phyloP scores from a whole-genome alignment of 2,797 vertebrate genomes.

The Macropodus opercularis region DNA sequence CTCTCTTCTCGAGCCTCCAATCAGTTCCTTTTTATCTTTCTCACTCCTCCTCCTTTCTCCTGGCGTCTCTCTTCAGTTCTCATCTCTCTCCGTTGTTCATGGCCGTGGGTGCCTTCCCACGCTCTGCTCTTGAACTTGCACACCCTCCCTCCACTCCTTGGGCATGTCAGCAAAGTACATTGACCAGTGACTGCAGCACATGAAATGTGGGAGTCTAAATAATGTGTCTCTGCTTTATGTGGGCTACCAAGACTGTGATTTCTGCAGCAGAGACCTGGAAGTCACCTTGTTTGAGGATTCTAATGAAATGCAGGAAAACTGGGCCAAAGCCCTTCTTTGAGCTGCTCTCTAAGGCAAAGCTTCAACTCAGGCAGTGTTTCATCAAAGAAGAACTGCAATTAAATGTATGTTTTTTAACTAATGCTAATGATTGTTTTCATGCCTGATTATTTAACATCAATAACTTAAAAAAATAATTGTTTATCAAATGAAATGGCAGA shows the following conservation, averaged over 20 bases:
- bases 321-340: slow-evolving; percentile 31
- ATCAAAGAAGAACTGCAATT: slow-evolving; percentile 13
- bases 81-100: slow-evolving; percentile 50
- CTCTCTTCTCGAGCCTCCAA: slow-evolving; percentile 55
- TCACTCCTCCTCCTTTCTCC: slow-evolving; percentile 42
- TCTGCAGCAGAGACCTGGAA: slow-evolving; percentile 57
- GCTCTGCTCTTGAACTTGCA: slow-evolving; percentile 70
- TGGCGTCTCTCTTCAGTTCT: slow-evolving; percentile 46
- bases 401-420: slow-evolving; percentile 10
- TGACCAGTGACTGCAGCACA: slow-evolving; percentile 37
- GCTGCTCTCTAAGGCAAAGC: slow-evolving; percentile 23
- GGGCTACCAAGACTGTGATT: slow-evolving; percentile 1
- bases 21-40: slow-evolving; percentile 62
- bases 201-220: slow-evolving; percentile 42
- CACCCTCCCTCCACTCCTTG: slow-evolving; percentile 32
- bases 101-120: slow-evolving; percentile 71
- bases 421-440: slow-evolving; percentile 14
- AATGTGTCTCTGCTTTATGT: slow-evolving; percentile 19
- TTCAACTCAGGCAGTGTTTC: slow-evolving; percentile 17
- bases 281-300: slow-evolving; percentile 59
- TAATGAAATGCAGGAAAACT: slow-evolving; percentile 60
- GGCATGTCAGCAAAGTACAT: slow-evolving; percentile 48
- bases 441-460: neutral
- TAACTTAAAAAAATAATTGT: too few relatives aligned
- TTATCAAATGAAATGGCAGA: slow-evolving; percentile 18